Evolutionary conservation across 1,140 invertebrate genomes (phyloP).

Genomic region (Brachionus calyciflorus): DNA sequence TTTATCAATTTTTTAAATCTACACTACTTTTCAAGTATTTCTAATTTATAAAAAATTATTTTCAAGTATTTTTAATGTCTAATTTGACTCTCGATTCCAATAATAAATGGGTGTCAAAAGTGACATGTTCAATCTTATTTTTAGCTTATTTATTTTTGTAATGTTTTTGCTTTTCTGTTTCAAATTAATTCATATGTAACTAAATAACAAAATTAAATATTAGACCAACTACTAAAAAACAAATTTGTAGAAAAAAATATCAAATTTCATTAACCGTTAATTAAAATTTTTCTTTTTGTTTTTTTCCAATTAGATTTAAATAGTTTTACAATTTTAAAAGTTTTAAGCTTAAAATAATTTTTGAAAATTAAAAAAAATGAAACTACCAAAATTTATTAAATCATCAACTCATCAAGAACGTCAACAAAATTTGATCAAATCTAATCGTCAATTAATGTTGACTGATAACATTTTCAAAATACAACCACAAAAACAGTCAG

Average conservation of each 20-base stretch:
- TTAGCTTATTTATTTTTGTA: too few relatives aligned
- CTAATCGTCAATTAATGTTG: not conserved
- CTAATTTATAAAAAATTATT: too few relatives aligned
- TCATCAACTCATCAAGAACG: conserved; percentile 30
- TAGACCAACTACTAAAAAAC: too few relatives aligned
- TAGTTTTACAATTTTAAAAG: not conserved
- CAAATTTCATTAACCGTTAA: conserved; percentile 10
- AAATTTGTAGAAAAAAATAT: too few relatives aligned
- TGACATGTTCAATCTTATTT: too few relatives aligned
- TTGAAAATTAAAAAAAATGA: too few relatives aligned
- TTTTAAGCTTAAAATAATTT: not conserved
- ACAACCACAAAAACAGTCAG: conserved; percentile 7
- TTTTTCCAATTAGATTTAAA: not conserved
- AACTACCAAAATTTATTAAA: conserved; percentile 38
- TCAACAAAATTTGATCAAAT: conserved; percentile 13
- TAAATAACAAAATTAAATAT: too few relatives aligned
- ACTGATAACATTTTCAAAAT: conserved; percentile 26
- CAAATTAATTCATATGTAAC: too few relatives aligned
- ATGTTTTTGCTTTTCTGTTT: too few relatives aligned
- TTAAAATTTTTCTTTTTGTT: too few relatives aligned
- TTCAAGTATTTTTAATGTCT: not conserved
- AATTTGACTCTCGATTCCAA: not conserved
- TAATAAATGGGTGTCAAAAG: conserved; percentile 34
- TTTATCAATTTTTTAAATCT: not conserved
- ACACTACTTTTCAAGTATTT: too few relatives aligned